These are phyloP conservation scores for Coenonympha arcania DNA, from an alignment of 2,888 invertebrate genomes.

Conservation along the genomic window DNA sequence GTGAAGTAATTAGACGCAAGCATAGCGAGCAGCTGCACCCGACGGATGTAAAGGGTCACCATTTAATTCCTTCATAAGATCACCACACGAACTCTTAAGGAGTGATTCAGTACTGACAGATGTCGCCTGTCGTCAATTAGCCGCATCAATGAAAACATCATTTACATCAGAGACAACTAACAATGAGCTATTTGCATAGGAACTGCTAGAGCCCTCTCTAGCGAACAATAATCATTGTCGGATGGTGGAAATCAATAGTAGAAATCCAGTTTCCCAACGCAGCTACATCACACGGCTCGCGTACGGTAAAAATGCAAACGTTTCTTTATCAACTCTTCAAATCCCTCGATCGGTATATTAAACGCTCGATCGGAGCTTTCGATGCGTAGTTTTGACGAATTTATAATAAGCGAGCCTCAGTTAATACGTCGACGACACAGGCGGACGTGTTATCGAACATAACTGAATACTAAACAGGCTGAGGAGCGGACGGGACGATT, in stretches of 20 bases:
- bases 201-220: slow-evolving; percentile 42
- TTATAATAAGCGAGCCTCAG: slow-evolving; percentile 34
- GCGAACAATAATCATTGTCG: slow-evolving; percentile 66
- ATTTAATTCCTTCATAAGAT: slow-evolving; percentile 63
- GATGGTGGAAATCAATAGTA: slow-evolving; percentile 58
- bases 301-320: slow-evolving; percentile 31
- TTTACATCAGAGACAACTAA: slow-evolving; percentile 55
- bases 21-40: slow-evolving; percentile 60
- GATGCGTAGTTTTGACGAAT: slow-evolving; percentile 60
- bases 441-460: slow-evolving; percentile 53
- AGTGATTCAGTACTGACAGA: slow-evolving; percentile 72
- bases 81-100: slow-evolving; percentile 53
- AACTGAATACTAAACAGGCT: slow-evolving; percentile 52
- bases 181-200: slow-evolving; percentile 66
- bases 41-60: slow-evolving; percentile 69
- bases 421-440: slow-evolving; percentile 48
- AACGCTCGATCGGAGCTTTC: slow-evolving; percentile 40
- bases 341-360: slow-evolving; percentile 7
- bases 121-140: slow-evolving; percentile 63
- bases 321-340: slow-evolving; percentile 22
- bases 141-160: slow-evolving; percentile 64
- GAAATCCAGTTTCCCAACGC: slow-evolving; percentile 64
- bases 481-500: slow-evolving; percentile 36
- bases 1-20: slow-evolving; percentile 55
- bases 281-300: slow-evolving; percentile 36